A percentile compares a stretch with the other conserved stretches of the same genome.
Conservation (phyloP, 2,113 vertebrate genomes). For the Prionailurus bengalensis region DNA sequence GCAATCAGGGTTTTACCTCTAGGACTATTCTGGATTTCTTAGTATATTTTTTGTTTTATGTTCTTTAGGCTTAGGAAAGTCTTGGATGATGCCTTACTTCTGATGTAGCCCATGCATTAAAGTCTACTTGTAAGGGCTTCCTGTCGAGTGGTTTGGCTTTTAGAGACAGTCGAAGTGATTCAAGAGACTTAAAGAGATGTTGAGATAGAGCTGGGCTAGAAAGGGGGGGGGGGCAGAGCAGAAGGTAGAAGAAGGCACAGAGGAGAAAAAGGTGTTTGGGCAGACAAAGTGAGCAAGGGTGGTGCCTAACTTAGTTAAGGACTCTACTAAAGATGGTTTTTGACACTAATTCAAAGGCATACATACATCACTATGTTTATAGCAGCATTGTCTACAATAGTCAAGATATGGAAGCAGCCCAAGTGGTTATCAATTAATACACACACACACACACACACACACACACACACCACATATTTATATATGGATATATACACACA, state of each 20-base stretch:
- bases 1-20: too few relatives aligned
- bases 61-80: not conserved
- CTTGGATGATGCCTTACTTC: not conserved
- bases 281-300: not conserved
- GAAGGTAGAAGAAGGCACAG: not conserved
- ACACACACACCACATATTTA: too few relatives aligned
- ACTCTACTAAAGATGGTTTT: not conserved
- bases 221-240: not conserved
- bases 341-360: not conserved
- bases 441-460: too few relatives aligned
- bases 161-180: not conserved
- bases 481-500: not conserved
- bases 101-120: not conserved
- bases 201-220: not conserved
- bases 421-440: not conserved
- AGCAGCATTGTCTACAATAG: not conserved
- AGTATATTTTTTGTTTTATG: not conserved
- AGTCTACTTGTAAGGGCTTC: not conserved
- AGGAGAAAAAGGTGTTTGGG: not conserved
- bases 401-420: not conserved
- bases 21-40: not conserved
- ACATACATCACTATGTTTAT: not conserved
- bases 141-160: not conserved
- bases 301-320: not conserved
- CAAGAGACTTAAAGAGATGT: not conserved